A percentile compares a stretch with the other conserved stretches of the same genome.
Evolutionary conservation across 1,140 invertebrate species (phyloP).

Genomic region (Monochamus saltuarius): DNA sequence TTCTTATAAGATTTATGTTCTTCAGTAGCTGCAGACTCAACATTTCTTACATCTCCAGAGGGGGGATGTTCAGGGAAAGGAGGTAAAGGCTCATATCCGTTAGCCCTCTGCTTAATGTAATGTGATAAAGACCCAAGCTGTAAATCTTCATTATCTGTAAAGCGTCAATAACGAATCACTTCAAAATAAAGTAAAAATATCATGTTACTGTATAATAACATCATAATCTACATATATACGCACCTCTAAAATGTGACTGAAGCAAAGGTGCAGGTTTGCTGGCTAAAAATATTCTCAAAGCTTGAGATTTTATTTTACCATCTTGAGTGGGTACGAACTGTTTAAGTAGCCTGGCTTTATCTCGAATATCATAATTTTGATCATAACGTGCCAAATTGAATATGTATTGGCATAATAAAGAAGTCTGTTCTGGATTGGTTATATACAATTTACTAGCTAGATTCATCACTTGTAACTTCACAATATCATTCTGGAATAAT

Average conservation of each 20-base stretch:
- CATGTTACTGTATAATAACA: neutral
- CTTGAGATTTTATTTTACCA: conserved; percentile 65
- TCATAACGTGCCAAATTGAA: conserved; percentile 97
- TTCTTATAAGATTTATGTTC: conserved; percentile 34
- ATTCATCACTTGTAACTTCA: conserved; percentile 96
- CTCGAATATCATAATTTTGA: conserved; percentile 96
- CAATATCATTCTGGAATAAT: conserved; percentile 79
- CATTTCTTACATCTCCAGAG: conserved; percentile 76
- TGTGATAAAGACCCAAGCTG: conserved; percentile 96
- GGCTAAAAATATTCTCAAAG: conserved; percentile 84
- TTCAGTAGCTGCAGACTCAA: conserved; percentile 57
- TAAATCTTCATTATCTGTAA: conserved; percentile 76
- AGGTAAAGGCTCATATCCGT: conserved; percentile 87
- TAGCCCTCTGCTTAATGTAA: conserved; percentile 82
- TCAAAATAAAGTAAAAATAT: neutral
- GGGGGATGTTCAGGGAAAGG: conserved; percentile 77
- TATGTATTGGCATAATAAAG: conserved; percentile 89
- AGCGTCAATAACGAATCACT: neutral
- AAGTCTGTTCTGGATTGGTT: conserved; percentile 85
- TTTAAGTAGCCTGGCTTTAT: conserved; percentile 84
- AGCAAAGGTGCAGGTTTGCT: conserved; percentile 85
- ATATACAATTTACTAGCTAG: conserved; percentile 92
- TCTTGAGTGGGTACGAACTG: conserved; percentile 75
- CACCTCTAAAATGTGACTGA: conserved; percentile 68
- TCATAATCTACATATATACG: neutral